Percentiles rank a stretch among this genome's conserved stretches.
Evolutionary conservation across 2,113 vertebrate species (phyloP).

Genomic region (Phoxinus phoxinus): DNA sequence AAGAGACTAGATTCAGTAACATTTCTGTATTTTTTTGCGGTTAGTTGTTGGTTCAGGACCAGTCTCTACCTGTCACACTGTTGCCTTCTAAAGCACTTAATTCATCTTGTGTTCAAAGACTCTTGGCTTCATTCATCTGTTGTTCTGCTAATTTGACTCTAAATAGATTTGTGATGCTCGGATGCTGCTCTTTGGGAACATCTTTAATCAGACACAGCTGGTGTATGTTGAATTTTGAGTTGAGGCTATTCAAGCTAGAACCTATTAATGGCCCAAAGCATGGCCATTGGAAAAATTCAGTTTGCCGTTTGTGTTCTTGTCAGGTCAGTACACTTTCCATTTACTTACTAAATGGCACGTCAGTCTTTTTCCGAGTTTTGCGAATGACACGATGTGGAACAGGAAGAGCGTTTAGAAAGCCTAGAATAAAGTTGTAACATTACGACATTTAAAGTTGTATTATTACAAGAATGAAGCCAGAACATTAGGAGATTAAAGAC

Average conservation of each 20-base stretch:
- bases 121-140: constrained; percentile 23
- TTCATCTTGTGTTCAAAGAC: constrained; percentile 17
- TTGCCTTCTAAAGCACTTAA: constrained; percentile 25
- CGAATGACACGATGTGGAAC: background rate
- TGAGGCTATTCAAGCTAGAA: background rate
- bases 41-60: constrained; percentile 34
- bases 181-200: constrained; percentile 2
- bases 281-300: too few relatives aligned
- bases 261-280: background rate
- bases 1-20: background rate
- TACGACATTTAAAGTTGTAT: background rate
- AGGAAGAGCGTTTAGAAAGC: too few relatives aligned
- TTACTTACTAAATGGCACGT: background rate
- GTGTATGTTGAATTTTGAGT: background rate
- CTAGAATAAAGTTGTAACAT: background rate
- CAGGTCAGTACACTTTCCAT: background rate
- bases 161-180: background rate
- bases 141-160: constrained; percentile 1
- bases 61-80: constrained; percentile 47
- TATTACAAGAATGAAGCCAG: background rate
- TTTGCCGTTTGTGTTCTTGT: background rate
- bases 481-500: background rate
- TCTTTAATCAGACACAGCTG: background rate
- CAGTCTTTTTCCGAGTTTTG: constrained; percentile 2
- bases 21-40: background rate